Conservation (phyloP, 2,113 vertebrate genomes). For the Conger conger region DNA sequence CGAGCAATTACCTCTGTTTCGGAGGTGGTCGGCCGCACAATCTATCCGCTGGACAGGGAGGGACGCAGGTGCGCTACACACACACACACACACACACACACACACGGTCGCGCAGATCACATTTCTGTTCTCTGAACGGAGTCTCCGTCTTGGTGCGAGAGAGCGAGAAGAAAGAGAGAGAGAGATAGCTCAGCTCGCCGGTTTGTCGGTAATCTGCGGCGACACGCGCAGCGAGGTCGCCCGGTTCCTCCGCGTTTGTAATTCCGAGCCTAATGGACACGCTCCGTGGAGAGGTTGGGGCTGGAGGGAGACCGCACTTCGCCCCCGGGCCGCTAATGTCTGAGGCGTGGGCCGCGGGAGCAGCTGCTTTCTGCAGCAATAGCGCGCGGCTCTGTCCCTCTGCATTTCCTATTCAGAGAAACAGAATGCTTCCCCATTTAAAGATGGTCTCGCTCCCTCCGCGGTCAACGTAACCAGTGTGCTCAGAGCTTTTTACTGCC, state of each 20-base stretch:
- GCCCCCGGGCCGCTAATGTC: neutral
- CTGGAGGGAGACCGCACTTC: neutral
- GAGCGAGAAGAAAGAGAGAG: too few relatives aligned
- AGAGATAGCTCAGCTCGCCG: too few relatives aligned
- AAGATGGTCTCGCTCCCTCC: neutral
- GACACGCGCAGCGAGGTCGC: neutral
- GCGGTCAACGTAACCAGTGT: too few relatives aligned
- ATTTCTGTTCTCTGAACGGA: neutral
- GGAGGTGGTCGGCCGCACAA: too few relatives aligned
- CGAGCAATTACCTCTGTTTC: neutral
- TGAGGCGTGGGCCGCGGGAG: neutral
- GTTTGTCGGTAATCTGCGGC: neutral
- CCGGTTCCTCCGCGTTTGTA: neutral
- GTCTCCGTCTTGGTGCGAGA: too few relatives aligned
- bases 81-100: neutral
- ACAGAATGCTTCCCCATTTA: neutral
- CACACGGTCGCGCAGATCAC: neutral
- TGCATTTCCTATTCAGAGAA: too few relatives aligned
- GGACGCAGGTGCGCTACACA: neutral
- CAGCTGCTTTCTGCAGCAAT: neutral
- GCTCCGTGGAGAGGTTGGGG: too few relatives aligned
- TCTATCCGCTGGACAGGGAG: too few relatives aligned
- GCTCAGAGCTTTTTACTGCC: too few relatives aligned
- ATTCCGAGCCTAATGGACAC: neutral
- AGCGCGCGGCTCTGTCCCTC: neutral